Evolutionary conservation across 2,113 vertebrate species (phyloP), one percentile per base, ranked within the genome.

Genomic region (Mola mola): DNA sequence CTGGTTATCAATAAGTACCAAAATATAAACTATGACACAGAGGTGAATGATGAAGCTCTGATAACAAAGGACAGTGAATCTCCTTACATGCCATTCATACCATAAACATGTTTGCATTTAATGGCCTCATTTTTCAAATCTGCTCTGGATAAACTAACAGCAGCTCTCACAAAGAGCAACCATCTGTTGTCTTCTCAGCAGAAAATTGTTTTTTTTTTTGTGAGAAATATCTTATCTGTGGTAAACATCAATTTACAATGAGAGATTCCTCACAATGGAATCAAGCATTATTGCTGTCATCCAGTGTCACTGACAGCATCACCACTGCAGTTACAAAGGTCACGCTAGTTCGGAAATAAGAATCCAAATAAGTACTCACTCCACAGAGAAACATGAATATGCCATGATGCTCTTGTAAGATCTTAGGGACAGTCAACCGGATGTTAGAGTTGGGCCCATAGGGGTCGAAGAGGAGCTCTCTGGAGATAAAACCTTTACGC

Each of bases 331-430:
- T n/a, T 11, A 16, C 34, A 17, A 26, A 16, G 8, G 6, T 47
- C 36, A 42, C 4, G 19, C 16, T 6, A 1, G 28, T 8, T 36
- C 4, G 17, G 0, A 44, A 15, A 24, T 9, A 8, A 19, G 9
- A 19, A 1, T 8, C 1, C 0, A 21, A 19, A 4, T 11, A n/a
- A 33, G 29, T 13, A 72, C 86, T 89, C 78, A 98, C 97, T 88
- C 94, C 95, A 88, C 97, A 99, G 68, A 99, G 95, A 84, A 98
- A 99, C 91, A 95, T 94, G 89, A 98, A 99, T 81, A 94, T 94
- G 51, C 97, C 97, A 5, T 91, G 94, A 81, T 98, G 95, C 66
- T 99, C 97, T 62, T 97, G 95, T 48, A 99, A 88, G 52, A 99
- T 94, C 24, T 92, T 93, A 34, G 94, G 86, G 28, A 99, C 93